Evolutionary conservation across 2,888 invertebrate genomes (phyloP).

Genomic region (Mythimna albipuncta): DNA sequence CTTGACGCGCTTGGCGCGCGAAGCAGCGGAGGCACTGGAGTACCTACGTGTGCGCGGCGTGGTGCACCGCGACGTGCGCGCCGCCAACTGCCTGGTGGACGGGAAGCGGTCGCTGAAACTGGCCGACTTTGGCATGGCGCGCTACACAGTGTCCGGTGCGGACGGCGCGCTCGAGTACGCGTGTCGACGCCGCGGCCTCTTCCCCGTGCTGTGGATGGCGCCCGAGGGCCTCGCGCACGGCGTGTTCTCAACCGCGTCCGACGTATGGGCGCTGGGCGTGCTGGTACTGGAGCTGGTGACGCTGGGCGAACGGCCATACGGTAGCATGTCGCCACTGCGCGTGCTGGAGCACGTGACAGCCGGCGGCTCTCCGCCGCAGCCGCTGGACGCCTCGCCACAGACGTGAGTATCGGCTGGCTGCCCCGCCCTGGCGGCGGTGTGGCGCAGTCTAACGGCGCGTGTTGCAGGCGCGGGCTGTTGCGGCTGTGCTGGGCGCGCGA

Average conservation of each 20-base stretch:
- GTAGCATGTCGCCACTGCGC: conserved; percentile 93
- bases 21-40: conserved; percentile 64
- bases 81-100: conserved; percentile 94
- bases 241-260: conserved; percentile 95
- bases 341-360: conserved; percentile 91
- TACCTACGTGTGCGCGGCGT: conserved; percentile 93
- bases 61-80: conserved; percentile 96
- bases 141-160: conserved; percentile 94
- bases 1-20: conserved; percentile 73
- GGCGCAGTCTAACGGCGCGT: conserved; percentile 3
- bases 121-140: conserved; percentile 97
- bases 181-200: conserved; percentile 95
- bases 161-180: conserved; percentile 94
- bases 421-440: too few relatives aligned
- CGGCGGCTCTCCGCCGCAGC: conserved; percentile 92
- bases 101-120: conserved; percentile 93
- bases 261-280: conserved; percentile 97
- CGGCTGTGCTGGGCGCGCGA: conserved; percentile 94
- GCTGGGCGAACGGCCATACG: conserved; percentile 97
- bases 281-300: conserved; percentile 96
- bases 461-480: conserved; percentile 88
- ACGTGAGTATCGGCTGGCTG: conserved; percentile 68
- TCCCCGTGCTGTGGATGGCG: conserved; percentile 98
- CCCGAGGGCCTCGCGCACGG: conserved; percentile 96
- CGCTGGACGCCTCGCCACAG: conserved; percentile 85